These are phyloP conservation scores for Pseudochaenichthys georgianus DNA, from an alignment of 2,797 vertebrate genomes.

Conservation along the genomic window DNA sequence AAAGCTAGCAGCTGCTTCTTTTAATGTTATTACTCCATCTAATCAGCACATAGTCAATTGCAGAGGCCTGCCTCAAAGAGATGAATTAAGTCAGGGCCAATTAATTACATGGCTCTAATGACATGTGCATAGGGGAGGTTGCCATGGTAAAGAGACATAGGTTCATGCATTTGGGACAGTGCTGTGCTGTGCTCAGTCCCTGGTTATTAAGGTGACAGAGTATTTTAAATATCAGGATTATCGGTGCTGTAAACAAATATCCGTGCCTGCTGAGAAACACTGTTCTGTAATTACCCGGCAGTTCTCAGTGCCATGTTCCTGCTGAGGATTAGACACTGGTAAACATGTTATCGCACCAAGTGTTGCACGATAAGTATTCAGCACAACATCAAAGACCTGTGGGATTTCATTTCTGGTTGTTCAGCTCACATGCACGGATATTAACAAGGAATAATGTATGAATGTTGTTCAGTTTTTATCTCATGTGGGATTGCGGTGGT, in stretches of 20 bases:
- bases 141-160: conserved; percentile 76
- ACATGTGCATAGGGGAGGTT: conserved; percentile 71
- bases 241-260: conserved; percentile 71
- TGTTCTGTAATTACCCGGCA: conserved; percentile 68
- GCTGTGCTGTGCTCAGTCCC: conserved; percentile 42
- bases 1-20: conserved; percentile 31
- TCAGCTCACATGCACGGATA: conserved; percentile 46
- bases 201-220: conserved; percentile 57
- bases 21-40: conserved; percentile 35
- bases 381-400: conserved; percentile 60
- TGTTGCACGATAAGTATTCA: conserved; percentile 49
- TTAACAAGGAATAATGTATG: conserved; percentile 46
- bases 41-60: conserved; percentile 57
- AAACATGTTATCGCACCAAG: conserved; percentile 67
- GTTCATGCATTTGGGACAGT: conserved; percentile 50
- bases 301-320: conserved; percentile 49
- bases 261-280: conserved; percentile 57
- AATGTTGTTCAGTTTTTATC: conserved; percentile 45
- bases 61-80: conserved; percentile 52
- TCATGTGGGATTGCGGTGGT: conserved; percentile 57
- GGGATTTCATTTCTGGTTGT: conserved; percentile 8
- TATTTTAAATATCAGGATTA: conserved; percentile 73
- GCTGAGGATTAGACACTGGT: conserved; percentile 64
- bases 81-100: conserved; percentile 78
- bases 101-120: conserved; percentile 84